Base-by-base conservation (phyloP, 2,888 invertebrate species). In the Hypolimnas misippus region DNA sequence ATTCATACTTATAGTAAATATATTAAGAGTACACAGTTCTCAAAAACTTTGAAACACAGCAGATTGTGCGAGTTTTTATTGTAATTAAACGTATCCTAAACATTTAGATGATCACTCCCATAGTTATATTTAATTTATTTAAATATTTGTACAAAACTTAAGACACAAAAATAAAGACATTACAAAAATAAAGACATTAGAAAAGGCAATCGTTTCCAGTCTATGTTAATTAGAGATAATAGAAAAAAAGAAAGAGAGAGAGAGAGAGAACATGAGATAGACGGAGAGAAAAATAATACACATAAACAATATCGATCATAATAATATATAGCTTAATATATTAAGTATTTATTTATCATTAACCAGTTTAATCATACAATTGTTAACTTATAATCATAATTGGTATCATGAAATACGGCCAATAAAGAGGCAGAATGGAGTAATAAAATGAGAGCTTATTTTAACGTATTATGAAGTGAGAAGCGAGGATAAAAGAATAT, bases 401-500 rank as follows among this genome's bases (percentile, higher is more conserved):
- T 10, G 7, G 33, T n/a, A 33, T 10, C 33, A 33, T 33, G 33
- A 33, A 10, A 33, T 5, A 8, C 10, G 33, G 33, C 33, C 10
- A n/a, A 8, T 10, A 17, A 10, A 19, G 0, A 42, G 0, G 3
- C 17, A 17, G 1, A 17, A 42, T 16, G 1, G 5, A 49, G 1
- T 21, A 14, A 21, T n/a, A 25, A 5, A 25, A 25, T 5, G 5
- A 51, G 6, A 51, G 57, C 40, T 57, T 29, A 51, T 50, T 40
- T 29, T 19, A 14, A 14, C 31, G 21, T 59, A 21, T 16, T 31
- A 21, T 19, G n/a, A n/a, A 12, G 4, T 19, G 2, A 21, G 19
- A 0, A 21, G 5, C 44, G 40, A 38, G 40, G 59, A n/a, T n/a
- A n/a, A n/a, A 33, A 59, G 49, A 57, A 21, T 17, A 55, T 51